Base-by-base conservation (phyloP, 1,140 invertebrate genomes). In the Dolichoris vasculosae region DNA sequence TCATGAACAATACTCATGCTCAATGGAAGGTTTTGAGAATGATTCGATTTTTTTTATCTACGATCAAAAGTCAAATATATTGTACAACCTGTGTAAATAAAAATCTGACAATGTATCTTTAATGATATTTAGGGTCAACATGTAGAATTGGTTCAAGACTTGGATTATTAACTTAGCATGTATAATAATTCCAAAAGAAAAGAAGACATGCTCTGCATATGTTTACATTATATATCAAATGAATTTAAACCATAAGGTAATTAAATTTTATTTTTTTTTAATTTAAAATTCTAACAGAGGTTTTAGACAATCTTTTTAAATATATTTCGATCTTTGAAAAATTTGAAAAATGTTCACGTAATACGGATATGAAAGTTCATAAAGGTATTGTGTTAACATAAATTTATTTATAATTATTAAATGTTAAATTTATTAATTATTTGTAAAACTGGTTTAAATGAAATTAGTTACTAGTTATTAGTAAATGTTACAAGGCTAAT, bases 61-160 rank as follows among this genome's bases (percentile, higher is more conserved):
- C 4, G 59, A 83, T 83, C 73, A 48, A 77, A 77, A 77, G 73
- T 77, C n/a, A n/a, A n/a, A n/a, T n/a, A n/a, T n/a, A n/a, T n/a
- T n/a, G 32, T 77, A 77, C 59, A 77, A 67, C 40, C 46, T 76
- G 82, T 77, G 82, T 83, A 77, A 77, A 83, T 83, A 83, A 77
- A 40, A 1, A 63, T 76, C 38, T 75, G 35, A 82, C 48, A 75
- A 59, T 82, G 30, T 51, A 59, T 82, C 69, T 75, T 8, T 26
- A 75, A 32, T 26, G 46, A 51, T 75, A 75, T 35, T 6, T n/a
- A 13, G 69, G 81, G 69, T 82, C 75, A 40, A 75, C 35, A 82
- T 75, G 38, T 75, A 9, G 46, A 82, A 82, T 71, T 71, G 43
- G 43, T 81, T 48, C 63, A 81, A 77, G 30, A 40, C 17, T 64